These are phyloP conservation scores for Apodemus sylvaticus DNA, from an alignment of 2,113 vertebrate species.

Conservation along the genomic window DNA sequence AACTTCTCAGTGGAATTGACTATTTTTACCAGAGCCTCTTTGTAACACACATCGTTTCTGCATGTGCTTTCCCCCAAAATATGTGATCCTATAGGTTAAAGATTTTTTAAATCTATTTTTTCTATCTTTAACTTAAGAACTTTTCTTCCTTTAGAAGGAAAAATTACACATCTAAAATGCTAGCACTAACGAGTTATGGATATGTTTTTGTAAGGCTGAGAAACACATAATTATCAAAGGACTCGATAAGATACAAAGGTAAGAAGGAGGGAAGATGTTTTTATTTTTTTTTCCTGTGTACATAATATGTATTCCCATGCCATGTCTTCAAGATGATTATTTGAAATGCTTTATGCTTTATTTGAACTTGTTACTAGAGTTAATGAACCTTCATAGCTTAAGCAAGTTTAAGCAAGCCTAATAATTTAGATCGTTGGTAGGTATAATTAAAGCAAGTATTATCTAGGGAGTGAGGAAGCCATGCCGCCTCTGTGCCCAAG, in stretches of 20 bases:
- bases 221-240: not conserved
- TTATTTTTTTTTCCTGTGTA: not conserved
- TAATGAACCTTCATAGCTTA: conserved; percentile 4
- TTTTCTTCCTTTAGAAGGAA: not conserved
- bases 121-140: not conserved
- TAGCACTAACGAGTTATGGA: not conserved
- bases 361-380: conserved; percentile 11
- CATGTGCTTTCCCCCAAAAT: not conserved
- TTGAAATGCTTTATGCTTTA: conserved; percentile 34
- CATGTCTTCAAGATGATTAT: not conserved
- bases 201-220: not conserved
- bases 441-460: conserved; percentile 55
- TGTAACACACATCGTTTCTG: not conserved
- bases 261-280: not conserved
- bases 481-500: not conserved
- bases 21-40: not conserved
- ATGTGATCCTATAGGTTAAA: not conserved
- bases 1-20: conserved; percentile 8
- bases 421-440: conserved; percentile 15
- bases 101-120: not conserved
- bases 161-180: conserved; percentile 16
- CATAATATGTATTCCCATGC: not conserved
- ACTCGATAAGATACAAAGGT: not conserved
- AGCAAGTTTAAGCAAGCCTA: conserved; percentile 36
- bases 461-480: not conserved